Evolutionary conservation across 2,797 vertebrate species (phyloP).

Genomic region (Fratercula arctica): DNA sequence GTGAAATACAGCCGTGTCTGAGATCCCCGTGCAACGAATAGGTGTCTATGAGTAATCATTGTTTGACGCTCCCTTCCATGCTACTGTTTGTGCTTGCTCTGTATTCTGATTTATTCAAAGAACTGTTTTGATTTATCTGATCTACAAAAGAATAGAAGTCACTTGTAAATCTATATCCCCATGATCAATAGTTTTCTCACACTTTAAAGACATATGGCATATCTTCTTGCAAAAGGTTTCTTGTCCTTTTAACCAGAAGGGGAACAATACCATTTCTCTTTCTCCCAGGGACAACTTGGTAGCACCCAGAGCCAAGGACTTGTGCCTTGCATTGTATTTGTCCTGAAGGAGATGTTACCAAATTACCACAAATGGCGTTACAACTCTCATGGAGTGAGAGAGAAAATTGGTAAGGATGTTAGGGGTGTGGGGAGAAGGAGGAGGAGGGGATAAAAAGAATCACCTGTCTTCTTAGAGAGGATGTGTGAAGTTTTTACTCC

Average conservation of each 20-base stretch:
- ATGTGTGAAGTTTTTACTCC: background rate
- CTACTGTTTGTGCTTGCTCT: background rate
- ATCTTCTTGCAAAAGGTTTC: background rate
- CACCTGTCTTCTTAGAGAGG: background rate
- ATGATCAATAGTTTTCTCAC: background rate
- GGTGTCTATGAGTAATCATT: background rate
- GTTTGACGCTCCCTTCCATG: background rate
- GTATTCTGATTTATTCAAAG: background rate
- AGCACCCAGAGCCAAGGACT: constrained; percentile 95
- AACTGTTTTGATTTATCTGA: background rate
- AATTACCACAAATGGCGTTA: constrained; percentile 98
- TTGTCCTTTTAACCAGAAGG: background rate
- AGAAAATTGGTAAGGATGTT: constrained; percentile 86
- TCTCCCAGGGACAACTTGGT: constrained; percentile 90
- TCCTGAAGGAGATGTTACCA: constrained; percentile 97
- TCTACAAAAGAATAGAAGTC: background rate
- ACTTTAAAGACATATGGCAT: background rate
- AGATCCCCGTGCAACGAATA: background rate
- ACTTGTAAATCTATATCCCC: background rate
- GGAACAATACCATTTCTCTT: background rate
- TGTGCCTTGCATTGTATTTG: constrained; percentile 94
- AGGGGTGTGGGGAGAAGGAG: background rate
- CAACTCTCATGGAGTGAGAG: constrained; percentile 90
- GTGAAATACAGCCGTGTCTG: background rate
- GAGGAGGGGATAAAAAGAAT: background rate